Conservation (phyloP, 2,113 vertebrate genomes). For the Sinocyclocheilus grahami region DNA sequence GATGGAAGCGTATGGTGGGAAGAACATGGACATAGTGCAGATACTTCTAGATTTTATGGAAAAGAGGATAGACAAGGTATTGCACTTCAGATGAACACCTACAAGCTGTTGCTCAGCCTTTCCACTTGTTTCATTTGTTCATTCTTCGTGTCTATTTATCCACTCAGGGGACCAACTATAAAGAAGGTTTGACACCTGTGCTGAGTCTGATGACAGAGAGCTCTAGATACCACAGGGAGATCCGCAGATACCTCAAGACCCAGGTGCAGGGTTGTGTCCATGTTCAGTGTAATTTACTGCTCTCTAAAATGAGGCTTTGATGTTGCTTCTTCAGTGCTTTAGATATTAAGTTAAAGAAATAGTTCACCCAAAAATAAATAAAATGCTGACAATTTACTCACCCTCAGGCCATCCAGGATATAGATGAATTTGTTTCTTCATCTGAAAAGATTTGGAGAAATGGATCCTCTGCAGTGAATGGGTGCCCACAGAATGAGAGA, state of each 20-base stretch:
- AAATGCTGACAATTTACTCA: background rate
- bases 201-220: slow-evolving; percentile 93
- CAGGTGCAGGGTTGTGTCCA: slow-evolving; percentile 76
- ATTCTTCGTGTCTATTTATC: slow-evolving; percentile 42
- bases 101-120: background rate
- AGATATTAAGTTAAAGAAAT: background rate
- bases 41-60: slow-evolving; percentile 94
- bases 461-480: background rate
- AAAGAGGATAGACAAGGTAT: slow-evolving; percentile 97
- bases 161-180: slow-evolving; percentile 90
- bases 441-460: background rate
- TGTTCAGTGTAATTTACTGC: background rate
- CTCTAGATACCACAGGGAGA: slow-evolving; percentile 89
- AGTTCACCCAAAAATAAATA: background rate
- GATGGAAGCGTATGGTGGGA: slow-evolving; percentile 81
- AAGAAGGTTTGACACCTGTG: slow-evolving; percentile 95
- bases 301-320: background rate
- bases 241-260: slow-evolving; percentile 95
- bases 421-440: background rate
- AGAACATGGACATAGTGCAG: slow-evolving; percentile 89
- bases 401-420: background rate
- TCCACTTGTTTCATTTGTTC: slow-evolving; percentile 38
- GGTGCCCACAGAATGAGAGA: background rate
- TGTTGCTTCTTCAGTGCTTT: background rate
- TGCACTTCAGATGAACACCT: background rate